Conservation (phyloP, 2,888 invertebrate genomes). For the Dryococelus australis region DNA sequence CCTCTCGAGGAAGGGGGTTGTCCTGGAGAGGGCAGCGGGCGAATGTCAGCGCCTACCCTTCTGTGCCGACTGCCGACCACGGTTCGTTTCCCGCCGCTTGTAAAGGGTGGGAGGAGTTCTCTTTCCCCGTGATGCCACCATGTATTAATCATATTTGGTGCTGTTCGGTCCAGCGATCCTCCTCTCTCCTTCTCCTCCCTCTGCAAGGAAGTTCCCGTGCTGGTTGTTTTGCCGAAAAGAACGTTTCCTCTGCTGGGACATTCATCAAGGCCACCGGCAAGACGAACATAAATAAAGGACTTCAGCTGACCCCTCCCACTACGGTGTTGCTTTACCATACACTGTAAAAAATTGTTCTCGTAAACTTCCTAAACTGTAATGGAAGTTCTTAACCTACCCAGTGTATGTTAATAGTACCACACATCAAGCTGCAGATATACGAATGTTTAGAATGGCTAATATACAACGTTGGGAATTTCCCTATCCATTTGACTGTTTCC, state of each 20-base stretch:
- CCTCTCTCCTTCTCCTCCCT: not conserved
- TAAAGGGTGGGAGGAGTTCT: not conserved
- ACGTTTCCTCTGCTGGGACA: not conserved
- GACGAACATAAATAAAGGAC: too few relatives aligned
- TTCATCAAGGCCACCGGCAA: not conserved
- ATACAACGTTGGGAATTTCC: too few relatives aligned
- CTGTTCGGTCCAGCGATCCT: not conserved
- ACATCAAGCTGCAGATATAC: too few relatives aligned
- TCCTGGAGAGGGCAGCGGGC: not conserved
- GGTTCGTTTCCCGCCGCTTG: not conserved
- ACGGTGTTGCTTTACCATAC: too few relatives aligned
- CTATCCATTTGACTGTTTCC: too few relatives aligned
- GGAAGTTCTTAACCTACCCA: too few relatives aligned
- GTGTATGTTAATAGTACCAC: too few relatives aligned
- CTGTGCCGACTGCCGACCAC: not conserved
- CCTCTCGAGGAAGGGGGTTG: not conserved
- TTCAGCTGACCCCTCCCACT: too few relatives aligned
- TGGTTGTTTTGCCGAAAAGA: not conserved
- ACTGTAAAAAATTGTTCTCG: too few relatives aligned
- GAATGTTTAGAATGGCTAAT: too few relatives aligned
- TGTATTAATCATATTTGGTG: not conserved
- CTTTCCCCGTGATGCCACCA: not conserved
- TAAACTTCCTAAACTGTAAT: too few relatives aligned
- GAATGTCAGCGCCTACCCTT: slow-evolving; percentile 3
- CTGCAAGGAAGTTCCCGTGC: not conserved